A percentile compares a stretch with the other conserved stretches of the same genome.
Conservation (phyloP, 2,888 invertebrate species). For the Trissolcus japonicus region DNA sequence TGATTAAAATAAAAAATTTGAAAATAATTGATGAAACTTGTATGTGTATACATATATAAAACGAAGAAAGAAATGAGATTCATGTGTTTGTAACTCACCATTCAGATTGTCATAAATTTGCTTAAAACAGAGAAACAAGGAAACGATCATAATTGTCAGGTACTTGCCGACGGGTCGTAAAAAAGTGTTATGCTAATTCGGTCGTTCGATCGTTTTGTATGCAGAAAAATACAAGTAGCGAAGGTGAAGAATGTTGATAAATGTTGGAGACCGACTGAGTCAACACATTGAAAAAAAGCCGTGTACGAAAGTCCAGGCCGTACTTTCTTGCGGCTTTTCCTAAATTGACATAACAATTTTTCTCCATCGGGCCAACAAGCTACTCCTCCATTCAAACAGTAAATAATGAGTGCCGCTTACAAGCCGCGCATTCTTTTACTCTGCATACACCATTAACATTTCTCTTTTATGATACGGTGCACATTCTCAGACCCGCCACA, state of each 20-base stretch:
- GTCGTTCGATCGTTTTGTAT: constrained; percentile 6
- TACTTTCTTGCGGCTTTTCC: constrained; percentile 29
- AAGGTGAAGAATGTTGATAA: constrained; percentile 32
- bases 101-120: too few relatives aligned
- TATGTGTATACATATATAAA: too few relatives aligned
- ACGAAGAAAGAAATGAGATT: too few relatives aligned
- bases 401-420: constrained; percentile 34
- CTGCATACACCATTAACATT: constrained; percentile 30
- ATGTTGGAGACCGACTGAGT: constrained; percentile 25
- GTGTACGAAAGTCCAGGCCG: constrained; percentile 27
- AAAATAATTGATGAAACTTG: too few relatives aligned
- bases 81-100: too few relatives aligned
- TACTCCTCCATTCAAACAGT: constrained; percentile 9
- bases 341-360: constrained; percentile 44
- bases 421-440: constrained; percentile 18
- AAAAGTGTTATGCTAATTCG: constrained; percentile 19
- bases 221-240: constrained; percentile 29
- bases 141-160: too few relatives aligned
- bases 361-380: constrained; percentile 22
- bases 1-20: too few relatives aligned
- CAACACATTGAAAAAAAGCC: constrained; percentile 33
- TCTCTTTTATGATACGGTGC: constrained; percentile 20
- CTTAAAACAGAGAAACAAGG: too few relatives aligned
- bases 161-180: too few relatives aligned
- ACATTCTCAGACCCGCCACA: constrained; percentile 3